Conservation (phyloP, 2,113 vertebrate genomes). For the Asarcornis scutulata region DNA sequence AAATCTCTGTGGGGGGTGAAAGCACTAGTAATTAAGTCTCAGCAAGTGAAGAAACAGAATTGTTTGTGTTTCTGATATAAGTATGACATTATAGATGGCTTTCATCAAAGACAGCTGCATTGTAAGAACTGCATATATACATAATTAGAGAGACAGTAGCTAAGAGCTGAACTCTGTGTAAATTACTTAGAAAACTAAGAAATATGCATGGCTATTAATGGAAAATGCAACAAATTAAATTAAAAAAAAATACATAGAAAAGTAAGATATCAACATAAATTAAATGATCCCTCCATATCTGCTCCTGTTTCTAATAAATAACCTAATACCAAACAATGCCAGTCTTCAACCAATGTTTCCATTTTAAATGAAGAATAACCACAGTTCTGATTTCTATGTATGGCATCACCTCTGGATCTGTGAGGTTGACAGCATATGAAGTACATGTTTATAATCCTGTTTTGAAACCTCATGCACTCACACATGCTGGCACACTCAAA, state of each 20-base stretch:
- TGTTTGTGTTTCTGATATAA: neutral
- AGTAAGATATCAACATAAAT: neutral
- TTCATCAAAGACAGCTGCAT: neutral
- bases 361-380: neutral
- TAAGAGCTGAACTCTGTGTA: neutral
- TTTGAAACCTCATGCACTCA: neutral
- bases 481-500: rapidly evolving
- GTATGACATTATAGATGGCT: neutral
- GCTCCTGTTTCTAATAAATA: neutral
- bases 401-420: neutral
- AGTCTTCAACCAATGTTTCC: neutral
- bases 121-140: neutral
- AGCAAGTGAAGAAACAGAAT: neutral
- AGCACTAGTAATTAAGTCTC: neutral
- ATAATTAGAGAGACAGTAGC: neutral
- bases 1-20: neutral
- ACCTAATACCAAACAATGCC: neutral
- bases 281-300: neutral
- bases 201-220: neutral
- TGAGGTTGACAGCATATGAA: neutral
- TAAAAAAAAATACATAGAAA: neutral
- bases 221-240: neutral
- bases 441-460: neutral
- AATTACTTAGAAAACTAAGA: neutral
- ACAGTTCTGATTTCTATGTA: neutral